Conservation (phyloP, 2,113 vertebrate genomes). For the Asarcornis scutulata region DNA sequence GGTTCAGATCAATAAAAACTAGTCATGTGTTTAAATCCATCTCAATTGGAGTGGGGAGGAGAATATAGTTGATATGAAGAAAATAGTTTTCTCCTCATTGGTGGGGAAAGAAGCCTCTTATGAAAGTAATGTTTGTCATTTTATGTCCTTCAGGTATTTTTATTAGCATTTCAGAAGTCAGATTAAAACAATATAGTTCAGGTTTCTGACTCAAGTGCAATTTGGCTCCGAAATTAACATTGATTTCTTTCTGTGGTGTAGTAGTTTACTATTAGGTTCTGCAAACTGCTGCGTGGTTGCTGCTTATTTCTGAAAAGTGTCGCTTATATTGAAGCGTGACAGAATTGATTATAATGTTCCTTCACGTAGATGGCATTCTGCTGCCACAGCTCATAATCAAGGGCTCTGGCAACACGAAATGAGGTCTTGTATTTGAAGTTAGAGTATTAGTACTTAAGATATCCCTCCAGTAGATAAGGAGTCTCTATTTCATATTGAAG, state of each 20-base stretch:
- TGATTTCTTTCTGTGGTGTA: neutral
- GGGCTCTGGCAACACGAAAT: neutral
- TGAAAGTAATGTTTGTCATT: neutral
- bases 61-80: neutral
- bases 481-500: neutral
- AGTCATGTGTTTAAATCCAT: neutral
- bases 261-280: neutral
- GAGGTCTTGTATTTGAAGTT: neutral
- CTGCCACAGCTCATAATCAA: neutral
- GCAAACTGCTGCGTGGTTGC: neutral
- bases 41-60: accelerated
- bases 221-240: slow-evolving; percentile 5
- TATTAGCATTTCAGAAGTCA: neutral
- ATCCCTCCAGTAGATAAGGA: neutral
- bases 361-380: neutral
- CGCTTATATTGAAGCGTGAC: neutral
- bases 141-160: neutral
- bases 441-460: neutral
- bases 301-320: neutral
- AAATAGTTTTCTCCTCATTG: neutral
- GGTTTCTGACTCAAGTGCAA: neutral
- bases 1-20: neutral
- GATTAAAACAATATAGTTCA: neutral
- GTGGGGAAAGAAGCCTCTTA: neutral
- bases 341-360: neutral